These are phyloP conservation scores for Ciconia maguari DNA, from an alignment of 2,113 vertebrate genomes.

Conservation along the genomic window DNA sequence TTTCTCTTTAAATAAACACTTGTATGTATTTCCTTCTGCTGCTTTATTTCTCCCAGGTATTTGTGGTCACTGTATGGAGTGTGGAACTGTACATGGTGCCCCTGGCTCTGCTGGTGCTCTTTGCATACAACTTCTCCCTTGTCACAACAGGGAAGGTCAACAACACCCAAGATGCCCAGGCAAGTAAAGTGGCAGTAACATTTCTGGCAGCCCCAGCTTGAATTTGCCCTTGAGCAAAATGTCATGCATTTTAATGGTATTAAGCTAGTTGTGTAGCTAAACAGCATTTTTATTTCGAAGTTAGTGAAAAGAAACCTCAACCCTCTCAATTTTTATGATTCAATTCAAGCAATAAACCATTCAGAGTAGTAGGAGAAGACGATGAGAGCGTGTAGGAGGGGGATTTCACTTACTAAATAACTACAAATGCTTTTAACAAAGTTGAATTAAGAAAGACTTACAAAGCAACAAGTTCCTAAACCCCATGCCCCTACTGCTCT, in stretches of 20 bases:
- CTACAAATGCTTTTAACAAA: neutral
- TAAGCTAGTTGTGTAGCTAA: neutral
- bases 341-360: neutral
- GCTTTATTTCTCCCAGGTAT: constrained; percentile 80
- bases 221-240: neutral
- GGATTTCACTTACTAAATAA: neutral
- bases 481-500: neutral
- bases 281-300: neutral
- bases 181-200: constrained; percentile 63
- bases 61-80: constrained; percentile 89
- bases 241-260: neutral
- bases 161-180: constrained; percentile 86
- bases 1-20: neutral
- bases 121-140: constrained; percentile 88
- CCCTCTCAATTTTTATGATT: neutral
- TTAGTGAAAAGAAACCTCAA: neutral
- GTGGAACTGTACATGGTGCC: constrained; percentile 97
- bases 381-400: neutral
- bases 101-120: constrained; percentile 86
- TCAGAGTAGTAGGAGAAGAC: neutral
- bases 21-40: neutral
- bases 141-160: constrained; percentile 74
- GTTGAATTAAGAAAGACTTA: neutral
- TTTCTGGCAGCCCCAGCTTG: neutral
- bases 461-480: neutral